Base-by-base conservation (phyloP, 2,888 invertebrate species). In the Cataglyphis rosenhaueri region DNA sequence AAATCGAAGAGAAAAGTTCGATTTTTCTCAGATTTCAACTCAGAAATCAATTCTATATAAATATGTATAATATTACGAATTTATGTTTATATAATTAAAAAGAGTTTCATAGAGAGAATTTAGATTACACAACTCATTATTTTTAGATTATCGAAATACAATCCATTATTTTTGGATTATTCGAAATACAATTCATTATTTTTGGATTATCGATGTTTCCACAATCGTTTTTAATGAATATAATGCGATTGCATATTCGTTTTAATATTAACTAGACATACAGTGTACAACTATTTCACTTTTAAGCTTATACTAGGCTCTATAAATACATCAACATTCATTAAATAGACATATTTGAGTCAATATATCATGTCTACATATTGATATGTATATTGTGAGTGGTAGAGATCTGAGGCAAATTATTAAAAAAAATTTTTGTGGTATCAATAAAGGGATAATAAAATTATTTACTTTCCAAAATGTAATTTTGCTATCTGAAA, bases 161-260 rank as follows among this genome's bases (percentile, higher is more conserved):
- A 70, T 8, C 15, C 6, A 35, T 70, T 70, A 55, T 52, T 52
- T 55, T 70, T 29, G 70, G 52, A 32, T 70, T n/a, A 70, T 35
- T 18, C 18, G 52, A n/a, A 15, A 55, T 55, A 55, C 4, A 55
- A 70, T 8, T 21, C 6, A 35, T 70, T 70, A 55, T 52, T 52
- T 55, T 70, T 29, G 70, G 52, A 32, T 70, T n/a, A 70, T 35
- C 18, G 12, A 44, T 48, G n/a, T n/a, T n/a, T 70, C 8, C 6
- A 15, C 0, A 32, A 55, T 55, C 4, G 25, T 55, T 44, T 70
- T 35, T 55, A 70, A n/a, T 55, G 9, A 55, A 48, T 55, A 21
- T 35, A 21, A 68, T 8, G 15, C n/a, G 12, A 1, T 68, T 29
- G 68, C 29, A 15, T 55, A 12, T 35, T 35, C 5, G 4, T 55